Evolutionary conservation across 2,888 invertebrate species (phyloP).

Genomic region (Theretra japonica): DNA sequence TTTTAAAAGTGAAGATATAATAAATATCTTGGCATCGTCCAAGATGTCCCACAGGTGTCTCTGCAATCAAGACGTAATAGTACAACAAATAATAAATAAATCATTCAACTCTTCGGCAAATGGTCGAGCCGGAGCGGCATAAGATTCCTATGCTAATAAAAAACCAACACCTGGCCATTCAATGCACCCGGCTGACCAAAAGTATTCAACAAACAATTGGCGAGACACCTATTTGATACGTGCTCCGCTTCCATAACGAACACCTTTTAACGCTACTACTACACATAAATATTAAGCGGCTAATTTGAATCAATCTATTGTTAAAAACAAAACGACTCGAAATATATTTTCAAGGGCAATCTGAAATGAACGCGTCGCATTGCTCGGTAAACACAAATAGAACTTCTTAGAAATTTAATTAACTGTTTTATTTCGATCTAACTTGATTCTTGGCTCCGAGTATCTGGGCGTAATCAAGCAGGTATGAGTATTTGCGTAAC

Average conservation of each 20-base stretch:
- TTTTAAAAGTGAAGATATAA: not conserved
- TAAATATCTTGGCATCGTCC: not conserved
- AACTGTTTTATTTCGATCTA: constrained; percentile 53
- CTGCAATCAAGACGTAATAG: not conserved
- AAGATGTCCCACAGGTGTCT: not conserved
- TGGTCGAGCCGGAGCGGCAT: constrained; percentile 1
- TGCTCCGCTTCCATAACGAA: constrained; percentile 24
- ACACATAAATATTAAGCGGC: constrained; percentile 24
- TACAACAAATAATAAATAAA: constrained; percentile 12
- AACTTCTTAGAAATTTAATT: constrained; percentile 64
- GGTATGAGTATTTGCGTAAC: constrained; percentile 35
- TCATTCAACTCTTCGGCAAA: constrained; percentile 7
- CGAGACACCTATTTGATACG: constrained; percentile 30
- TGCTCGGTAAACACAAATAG: constrained; percentile 62
- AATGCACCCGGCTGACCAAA: constrained; percentile 28
- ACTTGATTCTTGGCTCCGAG: constrained; percentile 34
- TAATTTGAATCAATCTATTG: constrained; percentile 23
- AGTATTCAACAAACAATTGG: constrained; percentile 30
- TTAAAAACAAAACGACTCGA: constrained; percentile 32
- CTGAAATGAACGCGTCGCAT: constrained; percentile 46
- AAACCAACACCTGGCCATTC: constrained; percentile 28
- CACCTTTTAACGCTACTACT: constrained; percentile 8
- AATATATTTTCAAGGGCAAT: constrained; percentile 54
- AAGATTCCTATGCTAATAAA: constrained; percentile 26
- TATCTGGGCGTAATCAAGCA: not conserved